Evolutionary conservation across 2,113 vertebrate species (phyloP).

Genomic region (Eptesicus fuscus): DNA sequence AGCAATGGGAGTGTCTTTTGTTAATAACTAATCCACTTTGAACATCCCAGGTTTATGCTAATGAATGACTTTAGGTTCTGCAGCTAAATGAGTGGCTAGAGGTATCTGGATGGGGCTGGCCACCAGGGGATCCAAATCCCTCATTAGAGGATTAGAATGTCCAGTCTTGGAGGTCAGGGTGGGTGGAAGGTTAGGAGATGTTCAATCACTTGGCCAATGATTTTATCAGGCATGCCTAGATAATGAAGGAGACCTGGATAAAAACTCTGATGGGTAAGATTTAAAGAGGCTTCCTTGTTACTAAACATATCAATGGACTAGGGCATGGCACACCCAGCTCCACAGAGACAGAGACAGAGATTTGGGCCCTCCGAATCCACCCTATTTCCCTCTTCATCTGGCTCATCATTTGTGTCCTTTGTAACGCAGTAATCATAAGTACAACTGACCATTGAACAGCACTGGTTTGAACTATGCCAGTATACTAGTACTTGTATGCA

Average conservation of each 20-base stretch:
- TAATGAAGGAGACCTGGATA: neutral
- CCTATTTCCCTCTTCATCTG: neutral
- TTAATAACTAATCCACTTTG: neutral
- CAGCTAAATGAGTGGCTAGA: neutral
- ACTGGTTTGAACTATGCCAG: neutral
- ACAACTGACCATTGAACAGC: neutral
- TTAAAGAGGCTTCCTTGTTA: neutral
- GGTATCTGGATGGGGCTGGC: neutral
- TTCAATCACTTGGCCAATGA: neutral
- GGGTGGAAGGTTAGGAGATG: neutral
- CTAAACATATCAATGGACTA: neutral
- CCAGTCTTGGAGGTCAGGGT: fast-evolving
- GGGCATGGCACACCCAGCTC: neutral
- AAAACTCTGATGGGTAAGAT: neutral
- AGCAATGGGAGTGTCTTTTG: neutral
- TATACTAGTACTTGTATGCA: neutral
- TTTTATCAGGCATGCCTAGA: neutral
- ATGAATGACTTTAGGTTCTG: neutral
- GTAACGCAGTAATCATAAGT: neutral
- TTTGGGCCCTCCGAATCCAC: neutral
- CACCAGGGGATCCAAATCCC: neutral
- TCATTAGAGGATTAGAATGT: neutral
- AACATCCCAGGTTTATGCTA: neutral
- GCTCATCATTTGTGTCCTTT: neutral
- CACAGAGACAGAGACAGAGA: neutral